Percentiles rank a stretch among this genome's conserved stretches.
These are phyloP conservation scores for Opisthograptis luteolata DNA, from an alignment of 2,888 invertebrate species.

Conservation along the genomic window DNA sequence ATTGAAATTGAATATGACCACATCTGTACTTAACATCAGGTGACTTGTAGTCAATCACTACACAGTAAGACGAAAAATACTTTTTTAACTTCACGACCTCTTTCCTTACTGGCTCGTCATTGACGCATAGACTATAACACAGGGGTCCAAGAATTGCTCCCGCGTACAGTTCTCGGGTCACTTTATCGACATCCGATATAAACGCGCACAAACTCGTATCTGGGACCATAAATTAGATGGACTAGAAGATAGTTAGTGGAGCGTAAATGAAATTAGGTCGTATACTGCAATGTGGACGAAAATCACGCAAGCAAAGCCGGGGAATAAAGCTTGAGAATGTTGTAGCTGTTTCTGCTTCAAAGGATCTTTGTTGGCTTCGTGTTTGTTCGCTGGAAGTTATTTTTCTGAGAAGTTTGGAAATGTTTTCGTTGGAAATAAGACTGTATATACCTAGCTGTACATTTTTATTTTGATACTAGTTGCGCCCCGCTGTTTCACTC, in stretches of 20 bases:
- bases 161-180: not conserved
- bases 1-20: no score
- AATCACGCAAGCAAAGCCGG: not conserved
- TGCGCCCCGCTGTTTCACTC: no score
- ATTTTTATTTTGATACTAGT: no score
- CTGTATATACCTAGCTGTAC: no score
- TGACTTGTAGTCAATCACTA: no score
- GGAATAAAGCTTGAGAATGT: no score
- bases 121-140: not conserved
- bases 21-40: no score
- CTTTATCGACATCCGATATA: conserved; percentile 23
- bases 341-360: not conserved
- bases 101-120: no score
- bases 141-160: conserved; percentile 3
- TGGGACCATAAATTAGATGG: conserved; percentile 33
- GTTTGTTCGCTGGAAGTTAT: conserved; percentile 6
- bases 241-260: conserved; percentile 31
- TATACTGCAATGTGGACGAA: conserved; percentile 14
- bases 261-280: conserved; percentile 31
- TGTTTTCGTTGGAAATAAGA: not conserved
- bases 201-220: conserved; percentile 11
- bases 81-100: no score
- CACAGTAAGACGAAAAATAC: no score
- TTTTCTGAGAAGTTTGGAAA: not conserved
- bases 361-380: not conserved